A percentile compares a stretch with the other conserved stretches of the same genome.
Evolutionary conservation across 2,113 vertebrate genomes (phyloP).

Genomic region (Acrocephalus arundinaceus): DNA sequence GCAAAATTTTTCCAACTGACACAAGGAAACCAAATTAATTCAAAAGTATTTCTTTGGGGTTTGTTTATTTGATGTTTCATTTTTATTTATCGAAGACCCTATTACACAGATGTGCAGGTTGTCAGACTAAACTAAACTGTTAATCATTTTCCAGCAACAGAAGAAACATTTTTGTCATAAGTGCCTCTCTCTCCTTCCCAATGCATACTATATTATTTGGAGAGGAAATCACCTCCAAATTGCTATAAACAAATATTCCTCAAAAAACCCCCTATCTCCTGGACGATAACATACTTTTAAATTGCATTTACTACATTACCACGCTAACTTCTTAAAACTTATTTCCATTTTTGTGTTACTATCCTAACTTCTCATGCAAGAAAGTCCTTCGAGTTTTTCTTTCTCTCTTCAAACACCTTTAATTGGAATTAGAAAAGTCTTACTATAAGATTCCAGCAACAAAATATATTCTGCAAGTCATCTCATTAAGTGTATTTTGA

Average conservation of each 20-base stretch:
- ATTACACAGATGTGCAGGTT: background rate
- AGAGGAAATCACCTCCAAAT: background rate
- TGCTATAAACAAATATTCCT: background rate
- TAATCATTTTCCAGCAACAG: background rate
- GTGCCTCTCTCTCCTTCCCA: background rate
- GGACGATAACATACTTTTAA: background rate
- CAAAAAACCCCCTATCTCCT: background rate
- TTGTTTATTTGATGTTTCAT: background rate
- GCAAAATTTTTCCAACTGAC: background rate
- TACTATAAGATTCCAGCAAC: background rate
- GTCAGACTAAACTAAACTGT: background rate
- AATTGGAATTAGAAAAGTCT: background rate
- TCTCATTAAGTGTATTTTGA: background rate
- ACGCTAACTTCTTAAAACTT: background rate
- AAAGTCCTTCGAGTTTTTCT: background rate
- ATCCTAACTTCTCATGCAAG: background rate
- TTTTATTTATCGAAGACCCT: background rate
- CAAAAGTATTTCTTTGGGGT: background rate
- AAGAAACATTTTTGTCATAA: background rate
- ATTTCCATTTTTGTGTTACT: background rate
- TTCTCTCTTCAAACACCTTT: background rate
- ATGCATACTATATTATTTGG: background rate
- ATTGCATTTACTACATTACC: background rate
- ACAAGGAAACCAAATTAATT: background rate
- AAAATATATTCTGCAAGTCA: background rate